Evolutionary conservation across 2,888 invertebrate genomes (phyloP).

Genomic region (Geotrupes spiniger): DNA sequence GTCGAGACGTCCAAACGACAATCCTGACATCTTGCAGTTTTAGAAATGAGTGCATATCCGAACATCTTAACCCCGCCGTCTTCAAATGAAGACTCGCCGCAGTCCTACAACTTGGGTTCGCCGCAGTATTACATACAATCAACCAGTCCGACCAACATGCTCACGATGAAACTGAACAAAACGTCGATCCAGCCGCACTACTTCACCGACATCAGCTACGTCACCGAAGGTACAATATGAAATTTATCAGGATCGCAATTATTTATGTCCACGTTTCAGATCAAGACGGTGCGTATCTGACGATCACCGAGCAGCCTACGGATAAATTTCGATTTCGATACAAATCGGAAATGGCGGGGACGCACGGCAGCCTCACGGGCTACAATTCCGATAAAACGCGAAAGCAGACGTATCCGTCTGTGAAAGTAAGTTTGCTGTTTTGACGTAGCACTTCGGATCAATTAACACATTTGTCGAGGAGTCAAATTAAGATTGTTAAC

Average conservation of each 20-base stretch:
- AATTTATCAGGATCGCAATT: background rate
- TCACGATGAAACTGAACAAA: background rate
- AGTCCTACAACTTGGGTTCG: conserved; percentile 32
- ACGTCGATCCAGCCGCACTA: background rate
- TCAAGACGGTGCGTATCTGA: conserved; percentile 49
- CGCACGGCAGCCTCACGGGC: conserved; percentile 76
- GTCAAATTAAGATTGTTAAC: too few relatives aligned
- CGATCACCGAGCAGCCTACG: conserved; percentile 70
- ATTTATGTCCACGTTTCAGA: too few relatives aligned
- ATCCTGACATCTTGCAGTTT: background rate
- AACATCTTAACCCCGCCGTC: conserved; percentile 42
- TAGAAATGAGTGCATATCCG: conserved; percentile 34
- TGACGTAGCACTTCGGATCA: too few relatives aligned
- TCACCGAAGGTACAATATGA: background rate
- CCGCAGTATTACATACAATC: conserved; percentile 25
- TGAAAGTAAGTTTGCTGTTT: conserved; percentile 62
- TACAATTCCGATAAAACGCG: conserved; percentile 58
- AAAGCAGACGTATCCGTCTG: conserved; percentile 70
- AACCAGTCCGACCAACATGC: background rate
- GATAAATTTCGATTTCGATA: conserved; percentile 82
- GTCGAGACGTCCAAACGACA: too few relatives aligned
- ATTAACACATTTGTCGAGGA: too few relatives aligned
- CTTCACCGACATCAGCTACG: too few relatives aligned
- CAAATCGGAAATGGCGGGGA: conserved; percentile 84
- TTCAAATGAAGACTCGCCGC: conserved; percentile 37